phyloP scores from a whole-genome alignment of 2,113 vertebrate species.

The Bothrops jararaca region DNA sequence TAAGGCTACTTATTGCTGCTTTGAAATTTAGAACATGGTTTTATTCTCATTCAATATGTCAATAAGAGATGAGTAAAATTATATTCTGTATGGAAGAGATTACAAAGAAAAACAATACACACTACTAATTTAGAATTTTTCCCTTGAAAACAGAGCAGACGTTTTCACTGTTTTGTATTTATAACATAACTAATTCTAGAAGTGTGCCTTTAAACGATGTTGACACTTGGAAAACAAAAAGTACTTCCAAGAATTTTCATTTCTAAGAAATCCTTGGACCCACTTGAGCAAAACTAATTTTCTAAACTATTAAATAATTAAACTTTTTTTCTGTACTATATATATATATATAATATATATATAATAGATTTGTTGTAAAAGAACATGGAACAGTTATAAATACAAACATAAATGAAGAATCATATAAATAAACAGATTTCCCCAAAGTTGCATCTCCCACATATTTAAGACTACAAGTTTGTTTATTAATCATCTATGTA shows the following conservation, averaged over 20 bases:
- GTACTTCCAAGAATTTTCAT: constrained; percentile 39
- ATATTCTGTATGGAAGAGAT: neutral
- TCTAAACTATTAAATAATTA: neutral
- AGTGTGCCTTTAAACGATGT: constrained; percentile 15
- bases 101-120: neutral
- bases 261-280: constrained; percentile 45
- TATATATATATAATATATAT: neutral
- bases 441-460: neutral
- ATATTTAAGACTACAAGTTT: neutral
- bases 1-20: too few relatives aligned
- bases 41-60: neutral
- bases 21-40: neutral
- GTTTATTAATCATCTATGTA: neutral
- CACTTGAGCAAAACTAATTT: neutral
- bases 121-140: constrained; percentile 1
- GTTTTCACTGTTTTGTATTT: neutral
- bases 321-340: neutral
- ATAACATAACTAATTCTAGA: neutral
- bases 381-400: neutral
- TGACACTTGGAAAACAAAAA: constrained; percentile 1
- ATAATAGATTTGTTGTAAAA: neutral
- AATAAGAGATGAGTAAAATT: constrained; percentile 8
- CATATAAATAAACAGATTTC: neutral
- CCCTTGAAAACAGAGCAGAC: constrained; percentile 31
- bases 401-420: neutral